A percentile compares a stretch with the other conserved stretches of the same genome.
phyloP scores from a whole-genome alignment of 2,797 vertebrate genomes.

The Sebastes steindachneri region DNA sequence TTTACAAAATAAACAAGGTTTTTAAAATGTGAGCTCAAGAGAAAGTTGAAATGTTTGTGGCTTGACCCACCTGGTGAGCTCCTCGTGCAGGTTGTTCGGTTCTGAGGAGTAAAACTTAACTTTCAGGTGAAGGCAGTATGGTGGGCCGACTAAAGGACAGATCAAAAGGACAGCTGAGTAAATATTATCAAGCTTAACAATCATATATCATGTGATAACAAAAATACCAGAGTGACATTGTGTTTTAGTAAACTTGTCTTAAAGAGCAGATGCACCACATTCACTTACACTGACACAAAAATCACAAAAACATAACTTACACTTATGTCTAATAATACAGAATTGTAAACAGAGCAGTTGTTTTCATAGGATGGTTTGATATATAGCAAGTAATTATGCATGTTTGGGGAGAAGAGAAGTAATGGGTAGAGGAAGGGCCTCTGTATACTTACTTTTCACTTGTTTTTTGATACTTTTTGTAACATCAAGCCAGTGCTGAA shows the following conservation, averaged over 20 bases:
- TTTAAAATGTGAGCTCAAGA: background rate
- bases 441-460: conserved; percentile 95
- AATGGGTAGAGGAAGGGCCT: background rate
- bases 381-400: background rate
- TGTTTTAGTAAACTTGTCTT: background rate
- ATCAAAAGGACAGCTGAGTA: background rate
- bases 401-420: background rate
- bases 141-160: conserved; percentile 89
- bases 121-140: conserved; percentile 96
- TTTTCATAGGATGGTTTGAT: background rate
- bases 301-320: background rate
- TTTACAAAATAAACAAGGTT: background rate
- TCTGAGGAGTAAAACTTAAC: conserved; percentile 99
- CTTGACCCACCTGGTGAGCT: conserved; percentile 90
- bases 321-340: background rate
- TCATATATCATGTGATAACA: background rate
- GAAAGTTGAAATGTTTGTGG: background rate
- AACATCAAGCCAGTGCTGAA: conserved; percentile 96
- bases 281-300: background rate
- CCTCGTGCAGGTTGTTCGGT: conserved; percentile 97
- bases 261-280: background rate
- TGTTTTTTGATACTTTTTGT: conserved; percentile 99
- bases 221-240: background rate
- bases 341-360: background rate
- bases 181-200: background rate